A percentile compares a stretch with the other conserved stretches of the same genome.
These are phyloP conservation scores for Nomada fucata DNA, from an alignment of 2,888 invertebrate genomes.

Conservation along the genomic window DNA sequence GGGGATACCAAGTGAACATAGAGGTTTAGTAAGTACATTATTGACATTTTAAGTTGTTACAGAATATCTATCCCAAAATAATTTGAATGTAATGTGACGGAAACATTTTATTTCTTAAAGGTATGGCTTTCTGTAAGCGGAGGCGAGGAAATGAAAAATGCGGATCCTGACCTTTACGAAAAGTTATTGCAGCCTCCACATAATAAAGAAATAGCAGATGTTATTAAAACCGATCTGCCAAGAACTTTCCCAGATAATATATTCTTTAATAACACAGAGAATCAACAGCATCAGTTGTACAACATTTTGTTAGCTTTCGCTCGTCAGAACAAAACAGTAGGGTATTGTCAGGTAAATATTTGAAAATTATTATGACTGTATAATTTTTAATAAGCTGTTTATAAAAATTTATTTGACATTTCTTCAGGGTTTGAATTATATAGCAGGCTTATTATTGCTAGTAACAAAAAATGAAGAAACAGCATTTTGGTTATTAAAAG, in stretches of 20 bases:
- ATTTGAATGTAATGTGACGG: background rate
- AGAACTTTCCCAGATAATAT: slow-evolving; percentile 98
- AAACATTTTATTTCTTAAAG: slow-evolving; percentile 69
- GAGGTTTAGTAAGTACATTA: slow-evolving; percentile 84
- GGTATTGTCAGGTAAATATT: slow-evolving; percentile 91
- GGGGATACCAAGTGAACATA: slow-evolving; percentile 91
- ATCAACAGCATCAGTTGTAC: slow-evolving; percentile 91
- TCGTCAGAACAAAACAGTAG: slow-evolving; percentile 93
- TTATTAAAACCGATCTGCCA: slow-evolving; percentile 95
- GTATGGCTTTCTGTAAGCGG: slow-evolving; percentile 96
- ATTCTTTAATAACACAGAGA: slow-evolving; percentile 92
- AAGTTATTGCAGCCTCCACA: slow-evolving; percentile 89
- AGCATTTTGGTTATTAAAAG: slow-evolving; percentile 96
- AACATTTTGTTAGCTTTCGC: slow-evolving; percentile 95
- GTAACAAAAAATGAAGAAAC: slow-evolving; percentile 95
- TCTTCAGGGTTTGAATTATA: slow-evolving; percentile 94
- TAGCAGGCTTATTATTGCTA: slow-evolving; percentile 93
- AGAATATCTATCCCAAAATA: background rate
- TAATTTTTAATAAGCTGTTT: slow-evolving; percentile 2
- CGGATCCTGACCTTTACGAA: slow-evolving; percentile 88
- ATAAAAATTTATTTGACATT: background rate
- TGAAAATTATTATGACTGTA: slow-evolving; percentile 26
- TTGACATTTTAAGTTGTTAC: slow-evolving; percentile 10
- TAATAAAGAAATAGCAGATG: slow-evolving; percentile 90
- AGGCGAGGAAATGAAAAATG: slow-evolving; percentile 88